Evolutionary conservation across 2,888 invertebrate species (phyloP).

Genomic region (Allolobophora icterica): DNA sequence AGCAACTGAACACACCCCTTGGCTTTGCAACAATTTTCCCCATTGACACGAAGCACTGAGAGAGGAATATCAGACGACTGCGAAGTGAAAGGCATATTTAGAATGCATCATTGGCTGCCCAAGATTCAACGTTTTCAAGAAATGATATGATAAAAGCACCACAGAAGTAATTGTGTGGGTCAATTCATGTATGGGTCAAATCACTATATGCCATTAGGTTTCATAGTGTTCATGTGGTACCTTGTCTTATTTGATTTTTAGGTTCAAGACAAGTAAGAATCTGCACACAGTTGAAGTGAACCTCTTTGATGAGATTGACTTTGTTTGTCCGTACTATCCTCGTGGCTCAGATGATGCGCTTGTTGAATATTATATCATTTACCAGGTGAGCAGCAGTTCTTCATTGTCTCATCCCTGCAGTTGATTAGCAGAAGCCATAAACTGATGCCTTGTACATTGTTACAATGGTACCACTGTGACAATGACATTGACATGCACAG

Average conservation of each 20-base stretch:
- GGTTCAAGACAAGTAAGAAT: slow-evolving; percentile 51
- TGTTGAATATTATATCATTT: slow-evolving; percentile 3
- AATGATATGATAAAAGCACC: no score
- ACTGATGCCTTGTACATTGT: no score
- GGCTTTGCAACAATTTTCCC: no score
- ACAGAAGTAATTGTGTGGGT: no score
- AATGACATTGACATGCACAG: not conserved
- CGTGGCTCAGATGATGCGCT: not conserved
- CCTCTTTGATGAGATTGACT: slow-evolving; percentile 51
- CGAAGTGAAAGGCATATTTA: no score
- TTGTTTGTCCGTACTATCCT: slow-evolving; percentile 50
- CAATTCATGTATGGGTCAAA: not conserved
- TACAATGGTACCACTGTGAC: not conserved
- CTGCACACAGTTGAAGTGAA: slow-evolving; percentile 53
- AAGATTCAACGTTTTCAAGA: no score
- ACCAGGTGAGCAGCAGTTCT: not conserved
- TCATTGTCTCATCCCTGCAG: not conserved
- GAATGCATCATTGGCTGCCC: no score
- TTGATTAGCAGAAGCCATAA: no score
- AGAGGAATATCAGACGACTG: no score
- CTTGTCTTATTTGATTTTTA: slow-evolving; percentile 65
- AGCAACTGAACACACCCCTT: no score
- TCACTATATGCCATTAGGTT: not conserved
- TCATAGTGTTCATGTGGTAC: not conserved
- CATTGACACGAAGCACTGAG: no score